Percentiles rank a stretch among this genome's conserved stretches.
phyloP scores from a whole-genome alignment of 2,888 invertebrate species.

The Lochmaea capreae region DNA sequence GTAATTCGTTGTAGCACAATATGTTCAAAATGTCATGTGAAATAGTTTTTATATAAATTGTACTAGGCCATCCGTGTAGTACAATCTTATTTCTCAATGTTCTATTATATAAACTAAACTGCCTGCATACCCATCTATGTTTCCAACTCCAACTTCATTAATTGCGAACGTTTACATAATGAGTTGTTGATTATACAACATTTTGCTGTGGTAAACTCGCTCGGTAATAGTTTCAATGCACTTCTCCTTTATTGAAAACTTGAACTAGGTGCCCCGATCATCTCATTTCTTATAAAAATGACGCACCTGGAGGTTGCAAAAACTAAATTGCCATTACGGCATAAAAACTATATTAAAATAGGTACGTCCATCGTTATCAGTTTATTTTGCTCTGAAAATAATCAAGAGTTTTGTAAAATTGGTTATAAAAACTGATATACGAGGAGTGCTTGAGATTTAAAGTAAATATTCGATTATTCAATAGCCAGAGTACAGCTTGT shows the following conservation, averaged over 20 bases:
- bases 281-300: not conserved
- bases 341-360: not conserved
- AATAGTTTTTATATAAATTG: too few species aligned
- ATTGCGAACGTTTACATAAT: conserved; percentile 39
- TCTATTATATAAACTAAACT: not conserved
- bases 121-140: not conserved
- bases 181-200: conserved; percentile 27
- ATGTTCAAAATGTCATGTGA: too few species aligned
- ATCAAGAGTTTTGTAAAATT: too few species aligned
- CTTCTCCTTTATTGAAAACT: conserved; percentile 34
- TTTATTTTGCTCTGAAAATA: too few species aligned
- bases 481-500: too few species aligned
- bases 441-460: too few species aligned
- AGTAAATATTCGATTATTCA: too few species aligned
- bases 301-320: not conserved
- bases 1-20: too few species aligned
- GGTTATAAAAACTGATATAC: too few species aligned
- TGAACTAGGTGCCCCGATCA: conserved; percentile 21
- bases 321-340: not conserved
- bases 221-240: conserved; percentile 22
- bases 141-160: conserved; percentile 18
- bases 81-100: too few species aligned
- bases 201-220: conserved; percentile 30
- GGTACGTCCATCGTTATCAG: too few species aligned
- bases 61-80: too few species aligned